phyloP scores from a whole-genome alignment of 2,888 invertebrate genomes.

The Monochamus alternatus region DNA sequence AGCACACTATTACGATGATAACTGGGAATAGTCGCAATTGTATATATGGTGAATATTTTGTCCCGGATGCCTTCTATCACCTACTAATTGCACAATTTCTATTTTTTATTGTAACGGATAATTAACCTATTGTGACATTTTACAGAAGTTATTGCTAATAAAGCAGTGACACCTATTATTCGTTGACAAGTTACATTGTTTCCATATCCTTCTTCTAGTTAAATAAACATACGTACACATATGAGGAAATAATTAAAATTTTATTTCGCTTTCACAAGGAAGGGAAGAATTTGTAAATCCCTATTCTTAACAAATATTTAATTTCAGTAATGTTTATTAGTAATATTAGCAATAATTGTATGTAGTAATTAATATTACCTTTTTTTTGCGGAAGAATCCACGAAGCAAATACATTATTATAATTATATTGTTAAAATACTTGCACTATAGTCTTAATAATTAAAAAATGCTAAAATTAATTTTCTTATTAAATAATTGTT shows the following conservation, averaged over 20 bases:
- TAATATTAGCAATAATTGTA: too few relatives aligned
- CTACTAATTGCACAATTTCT: constrained; percentile 22
- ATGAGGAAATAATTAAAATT: neutral
- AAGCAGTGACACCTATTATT: neutral
- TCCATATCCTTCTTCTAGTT: neutral
- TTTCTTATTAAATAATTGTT: too few relatives aligned
- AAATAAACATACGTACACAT: neutral
- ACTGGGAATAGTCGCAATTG: neutral
- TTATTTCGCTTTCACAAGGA: too few relatives aligned
- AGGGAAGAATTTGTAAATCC: too few relatives aligned
- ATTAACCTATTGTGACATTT: neutral
- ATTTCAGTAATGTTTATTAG: too few relatives aligned
- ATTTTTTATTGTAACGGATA: constrained; percentile 26
- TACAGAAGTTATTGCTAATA: neutral
- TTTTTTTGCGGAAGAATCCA: too few relatives aligned
- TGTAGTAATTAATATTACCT: too few relatives aligned
- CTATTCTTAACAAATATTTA: too few relatives aligned
- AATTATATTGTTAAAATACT: too few relatives aligned
- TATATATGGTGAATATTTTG: constrained; percentile 13
- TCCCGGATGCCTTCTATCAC: constrained; percentile 9
- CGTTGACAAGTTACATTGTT: neutral
- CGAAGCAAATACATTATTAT: too few relatives aligned
- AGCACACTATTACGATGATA: neutral
- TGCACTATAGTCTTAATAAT: too few relatives aligned
- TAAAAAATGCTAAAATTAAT: too few relatives aligned